Evolutionary conservation across 2,797 vertebrate species (phyloP).

Genomic region (Pyrocephalus nanus): DNA sequence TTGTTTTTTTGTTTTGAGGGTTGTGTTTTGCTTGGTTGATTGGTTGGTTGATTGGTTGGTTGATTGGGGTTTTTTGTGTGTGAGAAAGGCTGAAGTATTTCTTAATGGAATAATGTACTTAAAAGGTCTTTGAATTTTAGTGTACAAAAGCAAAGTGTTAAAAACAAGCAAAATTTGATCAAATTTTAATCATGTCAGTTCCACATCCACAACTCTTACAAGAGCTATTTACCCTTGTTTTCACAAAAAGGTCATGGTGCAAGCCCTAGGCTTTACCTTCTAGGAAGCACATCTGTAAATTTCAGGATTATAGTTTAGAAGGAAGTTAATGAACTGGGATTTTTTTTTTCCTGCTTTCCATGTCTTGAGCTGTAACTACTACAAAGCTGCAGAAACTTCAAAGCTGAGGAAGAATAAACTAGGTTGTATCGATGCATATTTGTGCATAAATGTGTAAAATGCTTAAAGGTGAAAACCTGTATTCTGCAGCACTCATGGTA

Average conservation of each 20-base stretch:
- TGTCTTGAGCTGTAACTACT: not conserved
- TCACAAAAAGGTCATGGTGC: not conserved
- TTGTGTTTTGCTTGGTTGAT: not conserved
- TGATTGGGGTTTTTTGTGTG: no score
- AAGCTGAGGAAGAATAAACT: not conserved
- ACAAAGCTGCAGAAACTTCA: not conserved
- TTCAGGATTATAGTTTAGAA: not conserved
- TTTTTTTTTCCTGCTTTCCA: not conserved
- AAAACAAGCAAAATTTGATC: not conserved
- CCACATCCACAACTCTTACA: not conserved
- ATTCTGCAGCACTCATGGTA: not conserved
- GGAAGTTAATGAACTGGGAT: accelerated
- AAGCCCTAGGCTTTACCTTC: not conserved
- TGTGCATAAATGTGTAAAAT: not conserved
- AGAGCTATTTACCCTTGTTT: not conserved
- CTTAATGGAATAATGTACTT: not conserved
- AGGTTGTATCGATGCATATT: not conserved
- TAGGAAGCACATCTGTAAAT: not conserved
- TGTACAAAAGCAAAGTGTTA: not conserved
- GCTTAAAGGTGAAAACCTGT: not conserved
- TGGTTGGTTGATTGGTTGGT: no score
- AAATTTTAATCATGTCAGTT: not conserved
- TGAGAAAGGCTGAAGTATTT: constrained; percentile 17
- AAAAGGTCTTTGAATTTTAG: constrained; percentile 14
- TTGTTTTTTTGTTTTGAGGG: not conserved